These are phyloP conservation scores for Arenaria interpres DNA, from an alignment of 2,113 vertebrate species.

Conservation along the genomic window DNA sequence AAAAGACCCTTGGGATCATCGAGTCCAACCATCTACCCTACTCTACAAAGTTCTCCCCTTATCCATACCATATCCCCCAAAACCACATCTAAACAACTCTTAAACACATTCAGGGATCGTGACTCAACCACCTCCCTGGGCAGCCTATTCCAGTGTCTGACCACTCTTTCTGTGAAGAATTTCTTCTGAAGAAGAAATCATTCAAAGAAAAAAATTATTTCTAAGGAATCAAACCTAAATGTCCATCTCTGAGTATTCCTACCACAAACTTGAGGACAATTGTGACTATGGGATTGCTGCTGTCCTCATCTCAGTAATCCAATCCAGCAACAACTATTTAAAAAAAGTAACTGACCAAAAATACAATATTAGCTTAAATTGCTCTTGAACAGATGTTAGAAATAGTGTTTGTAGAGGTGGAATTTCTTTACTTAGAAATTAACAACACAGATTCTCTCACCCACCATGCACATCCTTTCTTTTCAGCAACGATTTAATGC, in stretches of 20 bases:
- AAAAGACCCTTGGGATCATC: too few species aligned
- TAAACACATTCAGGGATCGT: too few species aligned
- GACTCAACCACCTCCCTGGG: too few species aligned
- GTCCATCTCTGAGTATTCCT: neutral
- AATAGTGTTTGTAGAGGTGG: neutral
- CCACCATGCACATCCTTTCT: neutral
- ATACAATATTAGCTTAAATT: conserved; percentile 26
- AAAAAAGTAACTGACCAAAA: conserved; percentile 15
- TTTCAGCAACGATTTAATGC: conserved; percentile 60
- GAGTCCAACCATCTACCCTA: too few species aligned
- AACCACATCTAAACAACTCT: too few species aligned
- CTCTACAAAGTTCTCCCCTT: too few species aligned
- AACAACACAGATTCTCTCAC: conserved; percentile 32
- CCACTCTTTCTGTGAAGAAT: too few species aligned
- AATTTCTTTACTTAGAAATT: conserved; percentile 70
- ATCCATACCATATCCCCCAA: too few species aligned
- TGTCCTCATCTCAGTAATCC: conserved; percentile 3
- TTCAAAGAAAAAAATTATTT: neutral
- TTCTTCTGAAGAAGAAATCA: too few species aligned
- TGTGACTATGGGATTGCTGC: neutral
- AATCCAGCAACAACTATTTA: neutral
- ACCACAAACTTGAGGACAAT: neutral
- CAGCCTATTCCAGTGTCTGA: too few species aligned
- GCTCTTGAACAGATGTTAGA: neutral
- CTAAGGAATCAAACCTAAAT: neutral